phyloP scores from a whole-genome alignment of 2,113 vertebrate genomes.

The cat (Felis catus) region DNA sequence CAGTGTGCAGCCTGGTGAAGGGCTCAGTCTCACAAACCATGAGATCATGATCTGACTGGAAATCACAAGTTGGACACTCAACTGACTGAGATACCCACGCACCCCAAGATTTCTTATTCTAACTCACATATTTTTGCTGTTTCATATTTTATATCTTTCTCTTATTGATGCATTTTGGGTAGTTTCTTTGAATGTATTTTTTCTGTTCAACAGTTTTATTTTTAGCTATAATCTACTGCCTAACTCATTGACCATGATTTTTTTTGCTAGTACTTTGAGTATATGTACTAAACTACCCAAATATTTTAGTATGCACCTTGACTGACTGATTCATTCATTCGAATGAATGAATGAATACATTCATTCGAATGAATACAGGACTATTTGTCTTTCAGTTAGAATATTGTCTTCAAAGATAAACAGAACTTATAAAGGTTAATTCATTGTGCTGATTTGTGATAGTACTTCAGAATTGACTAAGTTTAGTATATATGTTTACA shows the following conservation, averaged over 20 bases:
- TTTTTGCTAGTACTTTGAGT: not conserved
- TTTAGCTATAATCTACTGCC: not conserved
- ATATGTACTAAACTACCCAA: not conserved
- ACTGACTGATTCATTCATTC: not conserved
- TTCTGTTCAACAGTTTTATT: not conserved
- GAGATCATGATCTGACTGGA: too few species aligned
- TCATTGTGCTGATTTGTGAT: not conserved
- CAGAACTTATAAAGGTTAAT: not conserved
- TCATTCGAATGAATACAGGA: not conserved
- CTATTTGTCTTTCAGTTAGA: conserved; percentile 45
- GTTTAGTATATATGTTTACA: conserved; percentile 1
- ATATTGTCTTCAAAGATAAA: not conserved
- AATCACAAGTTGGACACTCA: too few species aligned
- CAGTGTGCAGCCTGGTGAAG: too few species aligned
- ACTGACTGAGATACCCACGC: too few species aligned
- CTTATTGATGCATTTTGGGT: not conserved
- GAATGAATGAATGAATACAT: not conserved
- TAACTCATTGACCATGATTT: not conserved
- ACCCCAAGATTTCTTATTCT: not conserved
- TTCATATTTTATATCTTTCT: not conserved
- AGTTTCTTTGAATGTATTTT: not conserved
- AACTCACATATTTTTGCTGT: not conserved
- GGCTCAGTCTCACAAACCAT: too few species aligned
- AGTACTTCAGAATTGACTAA: conserved; percentile 9
- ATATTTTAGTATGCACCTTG: not conserved